Conservation (phyloP, 1,140 invertebrate genomes). For the Parasteatoda tepidariorum region DNA sequence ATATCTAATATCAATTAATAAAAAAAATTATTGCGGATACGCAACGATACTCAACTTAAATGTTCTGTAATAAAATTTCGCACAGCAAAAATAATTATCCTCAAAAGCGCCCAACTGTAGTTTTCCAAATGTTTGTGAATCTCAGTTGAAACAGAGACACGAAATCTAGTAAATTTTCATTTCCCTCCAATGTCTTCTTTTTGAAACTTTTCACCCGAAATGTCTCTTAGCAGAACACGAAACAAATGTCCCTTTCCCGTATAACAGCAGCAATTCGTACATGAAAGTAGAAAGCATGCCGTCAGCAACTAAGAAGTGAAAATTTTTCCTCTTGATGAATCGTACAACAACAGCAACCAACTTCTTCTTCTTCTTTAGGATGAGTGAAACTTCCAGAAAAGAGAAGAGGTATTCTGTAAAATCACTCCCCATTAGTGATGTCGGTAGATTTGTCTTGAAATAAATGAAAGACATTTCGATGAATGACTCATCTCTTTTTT, state of each 20-base stretch:
- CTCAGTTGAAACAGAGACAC: background rate
- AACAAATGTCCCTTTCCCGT: background rate
- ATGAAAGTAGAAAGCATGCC: background rate
- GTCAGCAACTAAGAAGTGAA: background rate
- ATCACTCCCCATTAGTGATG: constrained; percentile 26
- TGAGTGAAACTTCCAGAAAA: background rate
- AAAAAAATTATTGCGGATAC: background rate
- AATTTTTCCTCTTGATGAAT: constrained; percentile 38
- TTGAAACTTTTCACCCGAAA: background rate
- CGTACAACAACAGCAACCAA: background rate
- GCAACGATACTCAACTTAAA: background rate
- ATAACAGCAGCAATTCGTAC: background rate
- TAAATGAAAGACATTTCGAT: constrained; percentile 35
- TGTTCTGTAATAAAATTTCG: background rate
- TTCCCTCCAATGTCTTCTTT: background rate
- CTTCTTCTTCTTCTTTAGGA: too few species aligned
- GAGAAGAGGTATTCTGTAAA: constrained; percentile 14
- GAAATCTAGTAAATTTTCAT: background rate
- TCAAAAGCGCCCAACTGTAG: background rate
- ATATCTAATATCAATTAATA: background rate
- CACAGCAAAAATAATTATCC: background rate
- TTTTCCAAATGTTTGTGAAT: too few species aligned
- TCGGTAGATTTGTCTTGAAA: constrained; percentile 49
- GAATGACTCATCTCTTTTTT: background rate
- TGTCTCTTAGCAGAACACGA: background rate